Evolutionary conservation across 2,888 invertebrate species (phyloP).

Genomic region (Nasonovia ribisnigri): DNA sequence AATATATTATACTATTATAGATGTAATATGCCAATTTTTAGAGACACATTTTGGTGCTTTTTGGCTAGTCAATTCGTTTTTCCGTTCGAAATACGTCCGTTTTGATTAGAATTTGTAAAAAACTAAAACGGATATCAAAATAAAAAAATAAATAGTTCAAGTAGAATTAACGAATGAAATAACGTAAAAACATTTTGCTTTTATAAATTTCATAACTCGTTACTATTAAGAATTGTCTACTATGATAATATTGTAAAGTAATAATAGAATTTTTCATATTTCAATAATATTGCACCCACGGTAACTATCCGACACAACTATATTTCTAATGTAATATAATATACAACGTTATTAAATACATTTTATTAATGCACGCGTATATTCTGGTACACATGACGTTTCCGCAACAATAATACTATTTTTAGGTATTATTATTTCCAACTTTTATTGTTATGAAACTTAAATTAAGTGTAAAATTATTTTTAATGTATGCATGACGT

Average conservation of each 20-base stretch:
- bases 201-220: slow-evolving; percentile 31
- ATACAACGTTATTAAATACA: slow-evolving; percentile 4
- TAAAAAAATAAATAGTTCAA: background rate
- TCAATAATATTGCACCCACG: slow-evolving; percentile 46
- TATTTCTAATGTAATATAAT: slow-evolving; percentile 21
- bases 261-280: slow-evolving; percentile 53
- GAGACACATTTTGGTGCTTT: slow-evolving; percentile 44
- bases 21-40: slow-evolving; percentile 53
- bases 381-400: background rate
- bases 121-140: slow-evolving; percentile 2
- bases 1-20: slow-evolving; percentile 32
- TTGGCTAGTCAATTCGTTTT: slow-evolving; percentile 59
- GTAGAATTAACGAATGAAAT: slow-evolving; percentile 29
- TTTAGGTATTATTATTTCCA: slow-evolving; percentile 21
- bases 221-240: background rate
- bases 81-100: slow-evolving; percentile 28
- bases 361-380: slow-evolving; percentile 46
- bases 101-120: background rate
- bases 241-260: slow-evolving; percentile 33
- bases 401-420: background rate
- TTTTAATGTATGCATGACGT: background rate
- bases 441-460: background rate
- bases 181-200: slow-evolving; percentile 27
- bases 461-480: background rate
- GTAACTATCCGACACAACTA: background rate